These are phyloP conservation scores for Steinernema feltiae DNA, from an alignment of 1,140 invertebrate species.

Conservation along the genomic window DNA sequence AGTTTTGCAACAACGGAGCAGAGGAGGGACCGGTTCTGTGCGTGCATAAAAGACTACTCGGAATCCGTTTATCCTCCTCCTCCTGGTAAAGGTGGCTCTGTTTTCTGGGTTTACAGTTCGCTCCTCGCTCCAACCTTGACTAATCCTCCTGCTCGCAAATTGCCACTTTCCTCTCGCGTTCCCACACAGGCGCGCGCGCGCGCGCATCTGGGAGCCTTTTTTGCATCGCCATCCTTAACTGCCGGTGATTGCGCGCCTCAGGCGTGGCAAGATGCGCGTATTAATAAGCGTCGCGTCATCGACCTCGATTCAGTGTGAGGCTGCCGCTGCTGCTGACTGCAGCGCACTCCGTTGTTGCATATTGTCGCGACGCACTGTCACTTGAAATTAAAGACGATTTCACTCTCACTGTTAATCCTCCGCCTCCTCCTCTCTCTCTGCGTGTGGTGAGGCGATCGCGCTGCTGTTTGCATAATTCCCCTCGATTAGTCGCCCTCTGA, in stretches of 20 bases:
- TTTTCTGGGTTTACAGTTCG: too few relatives aligned
- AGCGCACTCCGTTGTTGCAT: slow-evolving; percentile 1
- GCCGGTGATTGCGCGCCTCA: background rate
- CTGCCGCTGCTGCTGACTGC: too few relatives aligned
- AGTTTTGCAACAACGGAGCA: background rate
- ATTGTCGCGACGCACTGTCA: background rate
- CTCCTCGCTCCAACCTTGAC: too few relatives aligned
- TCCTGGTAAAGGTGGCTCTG: background rate
- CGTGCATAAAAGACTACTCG: background rate
- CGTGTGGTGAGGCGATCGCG: background rate
- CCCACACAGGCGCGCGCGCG: background rate
- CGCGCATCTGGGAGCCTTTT: background rate
- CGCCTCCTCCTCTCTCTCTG: background rate
- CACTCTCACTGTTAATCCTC: slow-evolving; percentile 7
- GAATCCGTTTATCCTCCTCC: background rate
- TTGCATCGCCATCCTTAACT: background rate
- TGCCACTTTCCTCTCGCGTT: background rate
- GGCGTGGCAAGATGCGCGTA: background rate
- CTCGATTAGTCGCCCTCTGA: background rate
- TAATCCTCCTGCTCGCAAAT: too few relatives aligned
- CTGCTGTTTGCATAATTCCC: background rate
- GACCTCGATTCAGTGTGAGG: background rate
- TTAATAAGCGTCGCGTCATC: background rate
- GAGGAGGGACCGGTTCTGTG: background rate
- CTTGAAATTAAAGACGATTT: background rate